These are phyloP conservation scores for Onychomys leucogaster DNA, from an alignment of 2,797 vertebrate genomes.

Conservation along the genomic window DNA sequence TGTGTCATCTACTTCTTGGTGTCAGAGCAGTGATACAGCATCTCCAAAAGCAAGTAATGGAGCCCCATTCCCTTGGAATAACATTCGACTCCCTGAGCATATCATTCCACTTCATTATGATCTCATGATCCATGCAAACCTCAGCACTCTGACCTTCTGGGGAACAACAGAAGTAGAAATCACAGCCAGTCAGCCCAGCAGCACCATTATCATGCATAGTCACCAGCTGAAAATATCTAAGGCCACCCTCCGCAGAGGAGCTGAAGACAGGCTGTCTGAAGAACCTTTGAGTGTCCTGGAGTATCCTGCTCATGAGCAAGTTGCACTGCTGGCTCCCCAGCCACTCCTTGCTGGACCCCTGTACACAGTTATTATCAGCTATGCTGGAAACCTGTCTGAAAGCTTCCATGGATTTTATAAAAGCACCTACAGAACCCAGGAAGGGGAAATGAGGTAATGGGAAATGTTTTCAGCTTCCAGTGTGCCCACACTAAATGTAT, in stretches of 20 bases:
- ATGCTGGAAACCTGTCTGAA: conserved; percentile 91
- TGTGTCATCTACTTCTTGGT: not conserved
- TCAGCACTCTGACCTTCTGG: conserved; percentile 91
- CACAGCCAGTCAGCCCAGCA: conserved; percentile 87
- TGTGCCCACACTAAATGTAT: not conserved
- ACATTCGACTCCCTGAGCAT: conserved; percentile 90
- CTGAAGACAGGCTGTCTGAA: conserved; percentile 13
- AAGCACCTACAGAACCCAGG: conserved; percentile 92
- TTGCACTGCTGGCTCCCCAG: conserved; percentile 88
- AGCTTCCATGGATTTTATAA: conserved; percentile 95
- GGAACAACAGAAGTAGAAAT: conserved; percentile 90
- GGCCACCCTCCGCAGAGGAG: conserved; percentile 84
- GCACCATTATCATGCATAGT: conserved; percentile 90
- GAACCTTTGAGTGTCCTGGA: conserved; percentile 87
- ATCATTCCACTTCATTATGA: conserved; percentile 91
- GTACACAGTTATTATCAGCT: conserved; percentile 90
- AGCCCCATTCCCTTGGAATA: conserved; percentile 91
- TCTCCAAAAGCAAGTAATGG: conserved; percentile 84
- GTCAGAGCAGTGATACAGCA: conserved; percentile 9
- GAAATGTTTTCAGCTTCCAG: not conserved
- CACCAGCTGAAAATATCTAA: conserved; percentile 88
- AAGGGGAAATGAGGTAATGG: conserved; percentile 91
- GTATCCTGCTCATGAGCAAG: conserved; percentile 89
- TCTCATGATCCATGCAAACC: conserved; percentile 93
- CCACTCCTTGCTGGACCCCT: conserved; percentile 86